Evolutionary conservation across 2,113 vertebrate genomes (phyloP), one percentile per base, ranked within the genome.

Genomic region (Scopus umbretta): DNA sequence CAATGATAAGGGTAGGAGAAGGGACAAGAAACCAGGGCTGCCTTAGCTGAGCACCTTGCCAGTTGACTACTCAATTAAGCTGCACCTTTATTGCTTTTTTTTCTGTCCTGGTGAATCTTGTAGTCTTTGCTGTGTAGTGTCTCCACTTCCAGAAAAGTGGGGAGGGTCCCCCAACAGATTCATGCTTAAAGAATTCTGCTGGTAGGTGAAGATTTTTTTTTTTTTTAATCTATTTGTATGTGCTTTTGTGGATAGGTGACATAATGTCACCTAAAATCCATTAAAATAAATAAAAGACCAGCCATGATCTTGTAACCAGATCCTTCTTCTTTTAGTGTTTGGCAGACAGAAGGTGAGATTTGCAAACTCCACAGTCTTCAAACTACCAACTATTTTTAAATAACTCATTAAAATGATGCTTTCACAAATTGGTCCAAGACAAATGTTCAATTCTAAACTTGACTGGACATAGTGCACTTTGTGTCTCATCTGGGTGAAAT

Each of bases 1-100:
- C 17, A 40, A 9, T 0, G 0, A 50, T 13, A 71, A 42, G 12
- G 12, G 6, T 12, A 88, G 49, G n/a, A 23, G 58, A 61, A 61
- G 10, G 22, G n/a, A 36, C n/a, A 61, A 23, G 34, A 88, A 86
- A 61, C 7, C 9, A 34, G 25, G 10, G 4, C 23, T 80, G 43
- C 45, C 16, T 56, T 52, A 68, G 62, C 45, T 70, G 49, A 90
- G 34, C 21, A 40, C 9, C 53, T 82, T 76, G 32, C 16, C 71
- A 43, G 0, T 15, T 17, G 49, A 49, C 27, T 43, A 47, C 21
- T 40, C 21, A 72, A 45, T 43, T 56, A 72, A 5, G 8, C 21
- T 78, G 8, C 30, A 76, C 3, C 8, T 71, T 42, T 38, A 32
- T 26, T 50, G 5, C 10, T 67, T 74, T 94, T 80, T 80, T 30